A percentile compares a stretch with the other conserved stretches of the same genome.
phyloP scores from a whole-genome alignment of 2,888 invertebrate species.

The Perdita meconis region DNA sequence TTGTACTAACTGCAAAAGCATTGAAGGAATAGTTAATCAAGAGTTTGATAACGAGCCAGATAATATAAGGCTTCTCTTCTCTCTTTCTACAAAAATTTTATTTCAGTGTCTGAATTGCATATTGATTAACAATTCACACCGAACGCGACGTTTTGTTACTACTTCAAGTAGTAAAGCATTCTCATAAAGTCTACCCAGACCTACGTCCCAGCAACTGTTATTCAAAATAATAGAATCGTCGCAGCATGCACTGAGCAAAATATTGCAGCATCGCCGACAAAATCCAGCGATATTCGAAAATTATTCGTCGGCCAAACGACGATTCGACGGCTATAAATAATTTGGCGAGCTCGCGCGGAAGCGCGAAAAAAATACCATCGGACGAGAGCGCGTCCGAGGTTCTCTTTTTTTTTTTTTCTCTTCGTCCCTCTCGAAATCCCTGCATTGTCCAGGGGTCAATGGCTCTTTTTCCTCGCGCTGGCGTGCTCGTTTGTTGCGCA shows the following conservation, averaged over 20 bases:
- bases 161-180: background rate
- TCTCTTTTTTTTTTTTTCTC: conserved; percentile 11
- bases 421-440: conserved; percentile 19
- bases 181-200: background rate
- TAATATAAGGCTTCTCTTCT: no score
- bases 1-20: no score
- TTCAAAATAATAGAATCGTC: conserved; percentile 42
- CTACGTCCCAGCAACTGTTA: conserved; percentile 7
- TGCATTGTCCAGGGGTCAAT: conserved; percentile 62
- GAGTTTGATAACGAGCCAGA: no score
- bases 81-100: no score
- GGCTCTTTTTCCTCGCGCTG: conserved; percentile 58
- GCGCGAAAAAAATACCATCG: conserved; percentile 37
- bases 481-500: background rate
- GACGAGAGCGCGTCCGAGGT: background rate
- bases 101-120: no score
- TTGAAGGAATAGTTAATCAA: no score
- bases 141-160: background rate
- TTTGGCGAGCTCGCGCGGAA: conserved; percentile 41
- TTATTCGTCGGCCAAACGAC: conserved; percentile 52
- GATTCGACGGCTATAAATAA: conserved; percentile 61
- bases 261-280: conserved; percentile 13
- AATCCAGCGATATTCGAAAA: conserved; percentile 51
- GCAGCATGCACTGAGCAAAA: background rate
- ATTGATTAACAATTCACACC: no score